Base-by-base conservation (phyloP, 2,888 invertebrate genomes). In the Brachylomia viminalis region DNA sequence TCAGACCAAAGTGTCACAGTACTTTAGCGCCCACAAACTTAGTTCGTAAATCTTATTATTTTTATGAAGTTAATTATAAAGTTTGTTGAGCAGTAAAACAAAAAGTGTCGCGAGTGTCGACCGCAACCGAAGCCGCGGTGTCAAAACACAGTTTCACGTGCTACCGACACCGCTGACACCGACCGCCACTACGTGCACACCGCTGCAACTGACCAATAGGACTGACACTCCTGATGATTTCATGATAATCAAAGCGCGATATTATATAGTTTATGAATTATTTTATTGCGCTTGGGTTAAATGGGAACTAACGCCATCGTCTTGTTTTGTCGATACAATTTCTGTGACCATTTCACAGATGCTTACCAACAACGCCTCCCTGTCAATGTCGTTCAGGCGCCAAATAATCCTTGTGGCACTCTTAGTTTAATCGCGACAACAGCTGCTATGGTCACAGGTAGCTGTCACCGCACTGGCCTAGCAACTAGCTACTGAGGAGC, bases 81-180 rank as follows among this genome's bases (percentile, higher is more conserved):
- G 45, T 64, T 45, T 59, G 27, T 33, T 27, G 45, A 45, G 23
- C 45, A 38, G 52, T 61, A 1, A 62, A 72, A 42, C 27, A 68
- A 62, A 72, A 84, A 68, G n/a, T 64, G 27, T 47, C 15, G 20
- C 30, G 20, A 38, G 10, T 61, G 59, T 52, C 38, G 56, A 74
- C 72, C 65, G 38, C 65, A 72, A 72, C 85, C 78, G 79, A 79
- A 74, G 59, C 75, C 67, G 67, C 45, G 77, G 85, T 84, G 75
- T 82, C 77, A 72, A 30, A 23, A 62, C 75, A 52, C 23, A 47
- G 64, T 68, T 77, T 64, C 72, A 73, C 15, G 54, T 54, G 59
- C 17, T 33, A 15, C 47, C 27, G 78, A 72, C 84, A 65, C 47
- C 30, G 17, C 52, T 45, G 73, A 20, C 54, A 56, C 17, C 66